Base-by-base conservation (phyloP, 2,888 invertebrate species). In the Alloscopus bannaensis region DNA sequence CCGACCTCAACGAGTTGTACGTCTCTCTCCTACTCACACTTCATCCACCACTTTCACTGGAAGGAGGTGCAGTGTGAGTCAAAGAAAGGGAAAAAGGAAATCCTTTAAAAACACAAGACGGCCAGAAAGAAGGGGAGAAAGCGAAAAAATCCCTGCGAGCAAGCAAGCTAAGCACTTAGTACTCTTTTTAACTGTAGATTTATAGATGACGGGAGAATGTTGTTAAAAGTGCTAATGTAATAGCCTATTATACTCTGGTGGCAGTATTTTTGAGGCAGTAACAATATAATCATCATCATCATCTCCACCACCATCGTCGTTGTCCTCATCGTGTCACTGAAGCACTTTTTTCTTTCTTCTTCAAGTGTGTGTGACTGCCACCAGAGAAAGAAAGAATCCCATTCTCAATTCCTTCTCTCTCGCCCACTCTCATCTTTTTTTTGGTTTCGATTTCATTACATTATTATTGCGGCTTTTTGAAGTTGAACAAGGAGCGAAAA, bases 201-300 rank as follows among this genome's bases (percentile, higher is more conserved):
- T 77, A 77, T 77, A 62, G 59, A 52, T 20, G 52, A 52, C 52
- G 52, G 4, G 52, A 22, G 24, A 22, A 24, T 22, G 52, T 22
- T 24, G 77, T 77, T 77, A 69, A 77, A 77, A 77, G 62, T 64
- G 77, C 64, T 69, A 77, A 77, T 77, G 77, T 77, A 69, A 69
- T 69, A 45, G 77, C 64, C 11, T 36, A 64, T 47, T 72, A 72
- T 57, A 57, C 55, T 52, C 52, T 55, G 47, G 59, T 40, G 66
- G 36, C 66, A 31, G 13, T 18, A 47, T 28, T 65, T 26, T 28
- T 45, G 29, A 64, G 22, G 8, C 36, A 16, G 13, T 57, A 47
- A n/a, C 57, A 57, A 22, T 40, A 31, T 66, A 26, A 66, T 52
- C 22, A 28, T 52, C 66, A 50, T 69, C 57, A 42, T 69, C 55